phyloP scores from a whole-genome alignment of 2,113 vertebrate genomes.

The Hepsetus odoe region DNA sequence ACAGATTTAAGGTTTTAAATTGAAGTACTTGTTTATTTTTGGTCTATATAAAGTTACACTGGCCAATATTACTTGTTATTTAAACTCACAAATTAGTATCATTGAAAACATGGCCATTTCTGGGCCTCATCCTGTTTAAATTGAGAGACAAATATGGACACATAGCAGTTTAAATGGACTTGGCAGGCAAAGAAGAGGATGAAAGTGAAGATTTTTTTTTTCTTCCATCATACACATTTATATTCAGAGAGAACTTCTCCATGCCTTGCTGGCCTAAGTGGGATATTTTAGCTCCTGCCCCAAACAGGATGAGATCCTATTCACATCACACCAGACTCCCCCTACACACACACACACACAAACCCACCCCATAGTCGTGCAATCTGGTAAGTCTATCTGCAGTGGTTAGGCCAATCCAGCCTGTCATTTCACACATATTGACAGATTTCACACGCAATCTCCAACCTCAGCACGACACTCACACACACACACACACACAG shows the following conservation, averaged over 20 bases:
- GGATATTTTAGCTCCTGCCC: slow-evolving; percentile 38
- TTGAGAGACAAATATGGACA: neutral
- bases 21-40: no score
- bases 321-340: neutral
- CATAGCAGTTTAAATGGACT: neutral
- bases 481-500: neutral
- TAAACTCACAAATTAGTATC: no score
- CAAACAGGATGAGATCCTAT: slow-evolving; percentile 25
- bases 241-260: slow-evolving; percentile 12
- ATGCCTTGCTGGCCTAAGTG: slow-evolving; percentile 7
- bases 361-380: slow-evolving; percentile 15
- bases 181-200: neutral
- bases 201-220: neutral
- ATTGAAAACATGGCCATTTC: neutral
- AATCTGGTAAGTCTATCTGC: slow-evolving; percentile 40
- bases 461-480: slow-evolving; percentile 38
- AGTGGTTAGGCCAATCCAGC: slow-evolving; percentile 30
- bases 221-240: slow-evolving; percentile 26
- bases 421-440: slow-evolving; percentile 52
- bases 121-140: slow-evolving; percentile 16
- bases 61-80: no score
- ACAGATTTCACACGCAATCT: slow-evolving; percentile 51
- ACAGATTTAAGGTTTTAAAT: no score
- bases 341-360: slow-evolving; percentile 2
- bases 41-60: slow-evolving; percentile 11